Evolutionary conservation across 2,888 invertebrate species (phyloP).

Genomic region (Chalcis sispes): DNA sequence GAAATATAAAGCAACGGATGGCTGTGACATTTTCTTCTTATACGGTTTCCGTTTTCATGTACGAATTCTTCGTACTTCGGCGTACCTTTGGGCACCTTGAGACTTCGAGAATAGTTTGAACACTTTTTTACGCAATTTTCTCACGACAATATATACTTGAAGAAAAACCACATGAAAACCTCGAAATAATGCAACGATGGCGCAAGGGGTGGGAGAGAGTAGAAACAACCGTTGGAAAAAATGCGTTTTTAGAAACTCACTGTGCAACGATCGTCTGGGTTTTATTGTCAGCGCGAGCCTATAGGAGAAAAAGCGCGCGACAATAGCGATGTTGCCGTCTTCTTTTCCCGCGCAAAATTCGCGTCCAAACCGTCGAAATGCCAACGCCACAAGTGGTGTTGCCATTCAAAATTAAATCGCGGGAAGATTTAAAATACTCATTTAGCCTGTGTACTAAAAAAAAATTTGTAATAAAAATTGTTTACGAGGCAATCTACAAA

Average conservation of each 20-base stretch:
- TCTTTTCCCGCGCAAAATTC: slow-evolving; percentile 41
- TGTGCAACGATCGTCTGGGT: slow-evolving; percentile 36
- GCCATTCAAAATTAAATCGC: too few relatives aligned
- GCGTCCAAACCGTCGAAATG: background rate
- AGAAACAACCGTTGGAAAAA: background rate
- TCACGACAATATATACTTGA: background rate
- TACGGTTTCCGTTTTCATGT: background rate
- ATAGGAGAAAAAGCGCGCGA: slow-evolving; percentile 50
- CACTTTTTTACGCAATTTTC: too few relatives aligned
- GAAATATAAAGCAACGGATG: slow-evolving; percentile 86
- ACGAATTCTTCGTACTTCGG: too few relatives aligned
- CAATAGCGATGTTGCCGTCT: slow-evolving; percentile 42
- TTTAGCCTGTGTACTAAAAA: too few relatives aligned
- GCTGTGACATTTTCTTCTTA: slow-evolving; percentile 82
- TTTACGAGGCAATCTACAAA: too few relatives aligned
- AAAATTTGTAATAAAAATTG: too few relatives aligned
- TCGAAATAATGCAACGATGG: background rate
- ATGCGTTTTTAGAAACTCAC: slow-evolving; percentile 26
- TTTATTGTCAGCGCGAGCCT: background rate
- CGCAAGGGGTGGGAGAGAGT: background rate
- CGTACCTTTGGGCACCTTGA: too few relatives aligned
- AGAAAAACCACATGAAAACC: background rate
- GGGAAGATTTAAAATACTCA: too few relatives aligned
- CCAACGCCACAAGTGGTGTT: background rate
- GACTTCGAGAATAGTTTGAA: background rate